phyloP scores from a whole-genome alignment of 2,797 vertebrate species.

The Macropodus opercularis region DNA sequence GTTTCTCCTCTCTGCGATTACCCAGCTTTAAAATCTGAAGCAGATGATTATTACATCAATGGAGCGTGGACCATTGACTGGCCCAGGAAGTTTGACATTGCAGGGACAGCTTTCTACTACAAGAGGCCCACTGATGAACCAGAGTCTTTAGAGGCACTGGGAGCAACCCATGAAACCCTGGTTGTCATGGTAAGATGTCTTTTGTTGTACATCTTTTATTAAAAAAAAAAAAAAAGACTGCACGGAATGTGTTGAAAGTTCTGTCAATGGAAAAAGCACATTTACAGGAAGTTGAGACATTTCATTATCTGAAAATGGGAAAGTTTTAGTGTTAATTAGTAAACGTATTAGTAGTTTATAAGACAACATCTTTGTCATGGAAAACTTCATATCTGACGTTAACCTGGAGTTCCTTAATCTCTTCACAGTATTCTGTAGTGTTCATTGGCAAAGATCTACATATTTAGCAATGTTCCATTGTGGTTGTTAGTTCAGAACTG shows the following conservation, averaged over 20 bases:
- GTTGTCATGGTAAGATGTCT: constrained; percentile 90
- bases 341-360: too few relatives aligned
- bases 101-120: constrained; percentile 96
- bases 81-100: constrained; percentile 97
- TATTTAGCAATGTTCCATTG: too few relatives aligned
- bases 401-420: too few relatives aligned
- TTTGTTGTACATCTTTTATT: neutral
- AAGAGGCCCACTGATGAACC: constrained; percentile 93
- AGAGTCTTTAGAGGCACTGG: constrained; percentile 94
- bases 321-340: too few relatives aligned
- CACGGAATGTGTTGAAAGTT: neutral
- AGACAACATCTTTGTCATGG: too few relatives aligned
- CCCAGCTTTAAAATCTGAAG: constrained; percentile 94
- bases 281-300: too few relatives aligned
- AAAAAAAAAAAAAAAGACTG: neutral
- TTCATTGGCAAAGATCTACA: too few relatives aligned
- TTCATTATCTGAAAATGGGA: too few relatives aligned
- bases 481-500: too few relatives aligned
- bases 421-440: too few relatives aligned
- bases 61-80: constrained; percentile 99
- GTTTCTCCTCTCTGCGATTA: constrained; percentile 21
- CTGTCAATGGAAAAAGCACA: neutral
- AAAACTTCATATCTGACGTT: too few relatives aligned
- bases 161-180: constrained; percentile 93
- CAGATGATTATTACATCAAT: constrained; percentile 97